Evolutionary conservation across 2,113 vertebrate species (phyloP), one percentile per base, ranked within the genome.

Genomic region (Caranx melampygus): DNA sequence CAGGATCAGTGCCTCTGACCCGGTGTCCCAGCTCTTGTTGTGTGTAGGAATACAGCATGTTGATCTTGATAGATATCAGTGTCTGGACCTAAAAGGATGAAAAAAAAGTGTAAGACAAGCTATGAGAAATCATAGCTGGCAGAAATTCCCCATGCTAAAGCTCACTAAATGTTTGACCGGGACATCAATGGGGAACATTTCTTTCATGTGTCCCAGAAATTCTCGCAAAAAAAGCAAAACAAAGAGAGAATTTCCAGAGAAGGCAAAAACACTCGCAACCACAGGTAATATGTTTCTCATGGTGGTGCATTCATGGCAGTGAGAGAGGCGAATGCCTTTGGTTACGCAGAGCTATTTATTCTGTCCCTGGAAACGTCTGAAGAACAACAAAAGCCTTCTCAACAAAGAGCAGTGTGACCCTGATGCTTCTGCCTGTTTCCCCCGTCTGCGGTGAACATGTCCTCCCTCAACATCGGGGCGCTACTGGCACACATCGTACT

Each of bases 231-330:
- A 34, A 8, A 78, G 71, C 80, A 84, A 78, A 47, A 86, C 35
- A 58, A 26, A 62, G 14, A 58, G 66, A 40, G 37, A 87, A 45
- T 87, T 75, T 84, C 73, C 82, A 80, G 72, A 79, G 58, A 59
- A 78, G 87, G 69, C 78, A 75, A 83, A 90, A 90, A 78, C 83
- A 75, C 54, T 81, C 0, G 80, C 83, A 84, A 91, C 86, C 87
- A 18, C 86, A 45, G 67, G 84, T 92, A 90, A 92, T 92, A 54
- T 72, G 88, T 93, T 93, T 92, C 91, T 92, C 82, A 93, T 92
- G 89, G 83, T 57, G 75, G 57, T 62, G 86, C 86, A 61, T 89
- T 93, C 89, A 84, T 52, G 64, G 84, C 74, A 69, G 81, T 14
- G 37, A 87, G 77, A 80, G 83, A 87, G 86, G 85, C 84, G 59